Percentiles rank a stretch among this genome's conserved stretches.
Evolutionary conservation across 2,888 invertebrate species (phyloP).

Genomic region (Quadroppia sp.): DNA sequence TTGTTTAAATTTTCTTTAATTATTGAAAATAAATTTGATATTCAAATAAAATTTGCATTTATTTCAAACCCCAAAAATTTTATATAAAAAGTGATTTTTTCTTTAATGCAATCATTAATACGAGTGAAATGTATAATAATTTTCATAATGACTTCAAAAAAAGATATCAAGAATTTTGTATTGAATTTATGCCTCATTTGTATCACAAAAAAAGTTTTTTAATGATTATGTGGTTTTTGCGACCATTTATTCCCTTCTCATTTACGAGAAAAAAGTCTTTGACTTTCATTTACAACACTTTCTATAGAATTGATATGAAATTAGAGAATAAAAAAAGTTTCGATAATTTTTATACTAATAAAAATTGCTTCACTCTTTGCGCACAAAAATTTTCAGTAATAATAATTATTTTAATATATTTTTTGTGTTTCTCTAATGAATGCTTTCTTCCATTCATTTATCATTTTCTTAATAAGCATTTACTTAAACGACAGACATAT

Average conservation of each 20-base stretch:
- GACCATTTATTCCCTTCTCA: not conserved
- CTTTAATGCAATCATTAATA: too few species aligned
- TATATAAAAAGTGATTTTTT: too few species aligned
- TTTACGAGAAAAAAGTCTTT: not conserved
- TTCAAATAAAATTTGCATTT: too few species aligned
- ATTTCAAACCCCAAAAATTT: too few species aligned
- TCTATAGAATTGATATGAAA: constrained; percentile 2
- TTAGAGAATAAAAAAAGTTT: not conserved
- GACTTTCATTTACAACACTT: constrained; percentile 7
- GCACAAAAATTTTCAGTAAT: constrained; percentile 15
- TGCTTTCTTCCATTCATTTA: constrained; percentile 28
- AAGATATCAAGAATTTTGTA: not conserved
- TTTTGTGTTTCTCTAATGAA: constrained; percentile 3
- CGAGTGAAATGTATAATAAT: too few species aligned
- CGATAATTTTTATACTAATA: not conserved
- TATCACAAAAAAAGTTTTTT: not conserved
- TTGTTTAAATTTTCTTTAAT: too few species aligned
- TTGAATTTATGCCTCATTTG: not conserved
- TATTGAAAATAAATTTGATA: too few species aligned
- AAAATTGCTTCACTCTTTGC: not conserved
- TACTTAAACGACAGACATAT: constrained; percentile 18
- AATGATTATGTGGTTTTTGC: constrained; percentile 20
- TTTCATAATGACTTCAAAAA: too few species aligned
- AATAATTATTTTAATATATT: constrained; percentile 23
- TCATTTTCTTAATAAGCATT: constrained; percentile 35